Base-by-base conservation (phyloP, 92 coral and sea anemone species). In the Paramuricea clavata region DNA sequence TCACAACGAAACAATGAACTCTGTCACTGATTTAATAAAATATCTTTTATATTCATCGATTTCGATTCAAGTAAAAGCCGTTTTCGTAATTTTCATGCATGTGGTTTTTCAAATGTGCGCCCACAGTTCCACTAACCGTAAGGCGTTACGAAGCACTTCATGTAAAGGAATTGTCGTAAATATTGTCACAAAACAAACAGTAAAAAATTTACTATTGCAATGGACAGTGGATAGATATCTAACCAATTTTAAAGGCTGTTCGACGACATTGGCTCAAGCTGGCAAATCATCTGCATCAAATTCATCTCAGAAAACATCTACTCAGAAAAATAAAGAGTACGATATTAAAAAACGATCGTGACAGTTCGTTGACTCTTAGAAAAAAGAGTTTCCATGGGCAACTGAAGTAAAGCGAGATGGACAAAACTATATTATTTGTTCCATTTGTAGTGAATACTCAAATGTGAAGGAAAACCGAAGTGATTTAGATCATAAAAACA, bases 311-410 rank as follows among this genome's bases (percentile, higher is more conserved):
- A 71, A 69, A 80, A 68, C 78, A 68, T 64, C 86, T 64, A 39
- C 86, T 25, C 86, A 82, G 77, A 81, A 65, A 47, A 81, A 81
- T 81, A 81, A 67, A 56, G 77, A 81, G 78, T 82, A 82, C 78
- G 78, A 82, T 49, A 72, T 64, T 64, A 82, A 68, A 43, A 81
- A 81, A 61, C 49, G 86, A 82, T 82, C 86, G 73, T 31, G 86
- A 82, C 64, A 42, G 65, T 82, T 82, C 73, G 86, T 82, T 59
- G 59, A 43, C 52, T 34, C 67, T 56, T 82, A 78, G 86, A 69
- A 82, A 82, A 82, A 74, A 82, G 78, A 82, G 78, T 82, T 82
- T 82, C 87, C 69, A 44, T 82, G 87, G 87, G 78, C 78, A 13
- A 69, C n/a, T 69, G 87, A 82, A 42, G 65, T 82, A 36, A 74